Percentiles rank a stretch among this genome's conserved stretches.
phyloP scores from a whole-genome alignment of 2,113 vertebrate genomes.

The Xiphophorus hellerii region DNA sequence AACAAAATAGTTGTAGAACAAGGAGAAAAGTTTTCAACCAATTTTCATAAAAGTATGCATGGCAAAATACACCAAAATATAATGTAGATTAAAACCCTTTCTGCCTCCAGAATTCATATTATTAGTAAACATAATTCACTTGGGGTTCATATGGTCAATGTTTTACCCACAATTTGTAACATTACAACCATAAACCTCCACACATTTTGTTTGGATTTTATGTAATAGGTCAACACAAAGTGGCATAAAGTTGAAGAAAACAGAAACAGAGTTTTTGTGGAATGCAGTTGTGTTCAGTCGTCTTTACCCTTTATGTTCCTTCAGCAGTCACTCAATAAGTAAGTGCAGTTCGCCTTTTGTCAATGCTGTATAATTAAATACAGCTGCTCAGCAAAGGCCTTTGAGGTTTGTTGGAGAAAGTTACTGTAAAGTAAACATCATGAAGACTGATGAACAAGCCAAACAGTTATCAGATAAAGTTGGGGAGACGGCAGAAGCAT shows the following conservation, averaged over 20 bases:
- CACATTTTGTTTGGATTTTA: not conserved
- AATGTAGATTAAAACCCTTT: not conserved
- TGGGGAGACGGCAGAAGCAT: not conserved
- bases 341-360: not conserved
- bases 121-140: not conserved
- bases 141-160: not conserved
- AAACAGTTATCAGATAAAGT: not conserved
- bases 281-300: not conserved
- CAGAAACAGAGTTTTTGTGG: not conserved
- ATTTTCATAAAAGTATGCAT: too few relatives aligned
- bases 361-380: not conserved
- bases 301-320: not conserved
- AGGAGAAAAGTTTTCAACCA: not conserved
- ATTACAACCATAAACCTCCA: not conserved
- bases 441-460: not conserved
- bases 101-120: not conserved
- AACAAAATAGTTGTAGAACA: not conserved
- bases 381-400: too few relatives aligned
- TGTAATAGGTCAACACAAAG: not conserved
- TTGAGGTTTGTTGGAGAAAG: not conserved
- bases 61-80: not conserved
- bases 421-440: not conserved
- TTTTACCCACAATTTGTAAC: not conserved
- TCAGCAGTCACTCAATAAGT: not conserved
- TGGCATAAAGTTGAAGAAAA: too few relatives aligned